Percentiles rank a stretch among this genome's conserved stretches.
phyloP scores from a whole-genome alignment of 2,888 invertebrate species.

The Eupithecia pulchellata region DNA sequence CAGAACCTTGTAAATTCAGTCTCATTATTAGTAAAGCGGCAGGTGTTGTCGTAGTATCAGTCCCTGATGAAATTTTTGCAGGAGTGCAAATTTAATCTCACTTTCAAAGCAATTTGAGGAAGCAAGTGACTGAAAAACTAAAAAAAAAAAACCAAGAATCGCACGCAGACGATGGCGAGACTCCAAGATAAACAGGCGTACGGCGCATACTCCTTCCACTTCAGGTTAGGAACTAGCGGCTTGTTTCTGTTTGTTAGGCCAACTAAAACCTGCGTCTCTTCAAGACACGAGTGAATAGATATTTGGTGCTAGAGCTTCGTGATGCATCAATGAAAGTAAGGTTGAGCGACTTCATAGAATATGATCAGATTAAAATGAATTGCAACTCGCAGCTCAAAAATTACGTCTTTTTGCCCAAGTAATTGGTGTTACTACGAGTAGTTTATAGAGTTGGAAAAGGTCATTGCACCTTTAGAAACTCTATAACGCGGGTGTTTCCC shows the following conservation, averaged over 20 bases:
- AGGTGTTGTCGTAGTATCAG: not conserved
- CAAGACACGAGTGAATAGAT: not conserved
- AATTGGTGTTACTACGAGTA: too few relatives aligned
- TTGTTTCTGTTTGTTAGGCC: too few relatives aligned
- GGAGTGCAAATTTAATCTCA: not conserved
- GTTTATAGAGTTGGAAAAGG: too few relatives aligned
- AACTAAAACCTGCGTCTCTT: not conserved
- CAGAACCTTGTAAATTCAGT: not conserved
- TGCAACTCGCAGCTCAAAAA: not conserved
- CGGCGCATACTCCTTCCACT: not conserved
- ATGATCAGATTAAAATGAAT: not conserved
- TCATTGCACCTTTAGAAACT: not conserved
- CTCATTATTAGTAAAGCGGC: not conserved
- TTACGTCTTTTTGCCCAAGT: not conserved
- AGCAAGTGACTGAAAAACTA: not conserved
- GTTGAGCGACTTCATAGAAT: not conserved
- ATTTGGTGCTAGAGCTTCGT: not conserved
- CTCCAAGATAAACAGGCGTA: not conserved
- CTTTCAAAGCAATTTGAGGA: not conserved
- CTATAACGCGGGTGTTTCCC: not conserved
- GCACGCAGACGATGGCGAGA: not conserved
- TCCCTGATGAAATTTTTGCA: not conserved
- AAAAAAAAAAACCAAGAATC: not conserved
- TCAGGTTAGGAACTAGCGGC: not conserved
- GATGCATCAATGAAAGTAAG: not conserved